phyloP scores from a whole-genome alignment of 2,113 vertebrate genomes.

The Verasper variegatus region DNA sequence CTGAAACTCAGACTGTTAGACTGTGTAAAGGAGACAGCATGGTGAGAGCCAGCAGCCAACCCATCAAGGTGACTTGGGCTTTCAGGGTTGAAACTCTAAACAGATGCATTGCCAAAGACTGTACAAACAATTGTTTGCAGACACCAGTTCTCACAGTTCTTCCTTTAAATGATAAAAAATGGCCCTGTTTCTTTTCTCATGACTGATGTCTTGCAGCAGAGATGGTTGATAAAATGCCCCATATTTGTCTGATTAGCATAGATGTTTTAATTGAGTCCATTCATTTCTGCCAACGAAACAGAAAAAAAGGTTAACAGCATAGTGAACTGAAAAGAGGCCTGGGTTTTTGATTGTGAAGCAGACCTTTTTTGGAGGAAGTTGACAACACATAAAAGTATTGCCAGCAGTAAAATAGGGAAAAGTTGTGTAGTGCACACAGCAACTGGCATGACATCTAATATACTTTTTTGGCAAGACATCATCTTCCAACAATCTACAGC shows the following conservation, averaged over 20 bases:
- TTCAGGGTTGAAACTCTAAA: constrained; percentile 37
- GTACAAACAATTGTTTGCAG: constrained; percentile 33
- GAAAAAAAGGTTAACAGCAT: not conserved
- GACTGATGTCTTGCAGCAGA: not conserved
- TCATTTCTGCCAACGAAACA: not conserved
- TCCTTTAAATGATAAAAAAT: constrained; percentile 2
- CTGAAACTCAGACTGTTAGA: not conserved
- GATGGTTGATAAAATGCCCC: not conserved
- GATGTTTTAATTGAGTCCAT: not conserved
- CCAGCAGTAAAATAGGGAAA: constrained; percentile 19
- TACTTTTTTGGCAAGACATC: constrained; percentile 5
- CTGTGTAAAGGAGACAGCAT: not conserved
- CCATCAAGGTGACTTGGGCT: constrained; percentile 18
- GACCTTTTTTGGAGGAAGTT: not conserved
- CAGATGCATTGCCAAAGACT: constrained; percentile 29
- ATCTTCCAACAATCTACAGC: constrained; percentile 7
- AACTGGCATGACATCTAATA: constrained; percentile 42
- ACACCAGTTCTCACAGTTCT: constrained; percentile 1
- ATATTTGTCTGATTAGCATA: constrained; percentile 10
- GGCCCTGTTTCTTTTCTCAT: not conserved
- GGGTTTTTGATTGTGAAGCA: not conserved
- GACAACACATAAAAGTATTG: constrained; percentile 22
- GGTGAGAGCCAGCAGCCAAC: constrained; percentile 15
- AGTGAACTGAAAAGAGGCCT: not conserved
- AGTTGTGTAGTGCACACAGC: constrained; percentile 24